phyloP scores from a whole-genome alignment of 2,888 invertebrate species.

The Lepidochitona cinerea region DNA sequence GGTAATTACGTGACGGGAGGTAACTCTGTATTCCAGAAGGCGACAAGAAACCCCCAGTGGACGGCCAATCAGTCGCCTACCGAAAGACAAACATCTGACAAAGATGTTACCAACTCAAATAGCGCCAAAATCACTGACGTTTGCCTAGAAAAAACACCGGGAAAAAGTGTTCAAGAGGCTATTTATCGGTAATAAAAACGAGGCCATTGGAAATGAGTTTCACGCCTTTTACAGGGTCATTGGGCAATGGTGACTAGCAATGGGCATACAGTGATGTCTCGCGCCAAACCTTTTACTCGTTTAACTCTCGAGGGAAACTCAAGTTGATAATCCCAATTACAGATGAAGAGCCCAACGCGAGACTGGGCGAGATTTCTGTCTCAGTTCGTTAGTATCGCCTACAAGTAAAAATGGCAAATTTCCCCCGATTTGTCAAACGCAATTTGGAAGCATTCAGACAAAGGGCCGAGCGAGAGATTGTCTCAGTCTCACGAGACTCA shows the following conservation, averaged over 20 bases:
- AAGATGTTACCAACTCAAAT: too few species aligned
- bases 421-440: neutral
- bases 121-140: too few species aligned
- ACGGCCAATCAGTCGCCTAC: too few species aligned
- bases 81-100: too few species aligned
- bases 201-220: neutral
- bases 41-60: too few species aligned
- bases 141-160: neutral
- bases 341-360: neutral
- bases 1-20: too few species aligned
- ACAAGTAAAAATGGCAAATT: neutral
- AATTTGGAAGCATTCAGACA: neutral
- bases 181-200: neutral
- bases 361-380: neutral
- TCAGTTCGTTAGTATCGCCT: neutral
- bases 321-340: neutral
- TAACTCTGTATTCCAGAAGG: too few species aligned
- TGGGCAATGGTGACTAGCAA: neutral
- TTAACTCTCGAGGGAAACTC: neutral
- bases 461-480: neutral
- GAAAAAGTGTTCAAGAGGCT: neutral
- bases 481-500: neutral
- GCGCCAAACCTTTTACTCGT: neutral
- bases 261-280: neutral
- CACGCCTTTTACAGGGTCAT: neutral